These are phyloP conservation scores for Sphenodon punctatus DNA, from an alignment of 2,797 vertebrate genomes.

Conservation along the genomic window DNA sequence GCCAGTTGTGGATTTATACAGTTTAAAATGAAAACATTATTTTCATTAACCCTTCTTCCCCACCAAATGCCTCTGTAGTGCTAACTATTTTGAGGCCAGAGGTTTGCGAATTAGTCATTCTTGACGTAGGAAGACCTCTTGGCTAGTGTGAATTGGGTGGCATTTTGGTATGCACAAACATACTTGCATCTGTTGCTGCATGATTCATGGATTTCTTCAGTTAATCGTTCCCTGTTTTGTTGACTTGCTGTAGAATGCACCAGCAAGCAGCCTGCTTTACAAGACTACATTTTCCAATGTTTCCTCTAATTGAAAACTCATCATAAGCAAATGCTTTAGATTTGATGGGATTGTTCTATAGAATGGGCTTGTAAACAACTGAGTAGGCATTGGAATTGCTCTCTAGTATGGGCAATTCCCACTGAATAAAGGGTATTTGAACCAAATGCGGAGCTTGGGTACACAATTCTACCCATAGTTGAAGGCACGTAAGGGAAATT, in stretches of 20 bases:
- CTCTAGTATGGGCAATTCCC: neutral
- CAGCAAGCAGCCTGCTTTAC: neutral
- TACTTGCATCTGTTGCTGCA: accelerated
- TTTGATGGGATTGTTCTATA: too few species aligned
- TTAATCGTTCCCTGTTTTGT: neutral
- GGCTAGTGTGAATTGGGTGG: neutral
- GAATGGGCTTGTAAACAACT: too few species aligned
- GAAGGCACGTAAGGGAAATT: accelerated
- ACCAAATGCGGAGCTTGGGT: neutral
- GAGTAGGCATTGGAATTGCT: too few species aligned
- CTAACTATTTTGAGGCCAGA: constrained; percentile 23
- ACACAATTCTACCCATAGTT: neutral
- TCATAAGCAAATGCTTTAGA: too few species aligned
- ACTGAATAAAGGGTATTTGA: too few species aligned
- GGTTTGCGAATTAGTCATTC: neutral
- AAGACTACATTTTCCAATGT: neutral
- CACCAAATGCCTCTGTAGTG: accelerated
- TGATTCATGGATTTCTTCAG: neutral
- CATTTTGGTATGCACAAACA: neutral
- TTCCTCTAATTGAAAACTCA: too few species aligned
- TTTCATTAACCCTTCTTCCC: constrained; percentile 46
- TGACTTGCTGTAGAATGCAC: neutral
- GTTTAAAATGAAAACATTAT: constrained; percentile 76
- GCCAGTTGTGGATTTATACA: constrained; percentile 78
- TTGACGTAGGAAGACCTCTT: neutral